Evolutionary conservation across 2,888 invertebrate genomes (phyloP), one percentile per base, ranked within the genome.

Genomic region (Phyllotreta cruciferae): DNA sequence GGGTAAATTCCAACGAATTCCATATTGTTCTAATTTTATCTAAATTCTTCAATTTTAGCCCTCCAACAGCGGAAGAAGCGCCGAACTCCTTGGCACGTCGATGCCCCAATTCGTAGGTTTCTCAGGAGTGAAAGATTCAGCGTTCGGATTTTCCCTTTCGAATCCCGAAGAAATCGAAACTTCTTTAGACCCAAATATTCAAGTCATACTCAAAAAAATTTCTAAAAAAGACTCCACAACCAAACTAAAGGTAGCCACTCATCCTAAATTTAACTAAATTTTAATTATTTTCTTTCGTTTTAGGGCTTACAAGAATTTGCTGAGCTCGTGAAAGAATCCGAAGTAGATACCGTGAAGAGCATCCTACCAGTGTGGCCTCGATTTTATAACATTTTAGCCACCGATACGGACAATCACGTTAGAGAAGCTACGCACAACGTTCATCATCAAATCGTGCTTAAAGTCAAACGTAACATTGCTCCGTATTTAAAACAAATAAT

Each of bases 201-300:
- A 92, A 69, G 80, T 96, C 52, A 88, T 91, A 52, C 82, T 96
- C 60, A 91, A 93, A 71, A 96, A 95, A 80, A 88, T 96, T 80
- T 88, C 88, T 58, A 97, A 97, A 78, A 95, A 94, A 78, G 96
- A 96, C 83, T 87, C 91, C 0, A 89, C 91, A 1, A 97, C 97
- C 3, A 95, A 93, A 81, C 85, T 90, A 39, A 97, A 96, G 85
- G 95, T 93, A 69, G 45, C 9, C 5, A 45, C 35, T 34, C 34
- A 1, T 6, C 14, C 11, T 42, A 35, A n/a, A n/a, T 3, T 60
- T 52, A 6, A 10, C 34, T 50, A 42, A 11, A 41, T 39, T 7
- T 8, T 38, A 14, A 14, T n/a, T 39, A 35, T 37, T 36, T 44
- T 9, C 10, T 13, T 36, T 37, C 3, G 10, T 72, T 73, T 0